phyloP scores from a whole-genome alignment of 2,888 invertebrate species.

The Orgyia antiqua region DNA sequence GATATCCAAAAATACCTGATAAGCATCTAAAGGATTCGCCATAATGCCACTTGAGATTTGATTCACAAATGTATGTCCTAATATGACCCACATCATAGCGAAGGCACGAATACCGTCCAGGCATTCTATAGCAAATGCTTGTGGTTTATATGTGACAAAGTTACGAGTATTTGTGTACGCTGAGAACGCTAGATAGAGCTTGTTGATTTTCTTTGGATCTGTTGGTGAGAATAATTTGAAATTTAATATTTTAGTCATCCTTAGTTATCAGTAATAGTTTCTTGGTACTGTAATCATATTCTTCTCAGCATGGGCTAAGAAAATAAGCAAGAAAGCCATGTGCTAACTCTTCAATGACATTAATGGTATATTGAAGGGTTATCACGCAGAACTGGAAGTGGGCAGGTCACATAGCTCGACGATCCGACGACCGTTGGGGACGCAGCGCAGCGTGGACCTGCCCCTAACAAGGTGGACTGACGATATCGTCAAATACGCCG shows the following conservation, averaged over 20 bases:
- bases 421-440: too few relatives aligned
- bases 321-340: too few relatives aligned
- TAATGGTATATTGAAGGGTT: too few relatives aligned
- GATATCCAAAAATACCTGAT: slow-evolving; percentile 36
- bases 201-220: slow-evolving; percentile 41
- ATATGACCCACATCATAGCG: slow-evolving; percentile 70
- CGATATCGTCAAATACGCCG: too few relatives aligned
- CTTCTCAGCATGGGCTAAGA: neutral
- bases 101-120: slow-evolving; percentile 64
- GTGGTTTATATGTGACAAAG: slow-evolving; percentile 44
- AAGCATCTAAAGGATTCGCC: slow-evolving; percentile 34
- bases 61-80: slow-evolving; percentile 50
- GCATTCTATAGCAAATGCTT: slow-evolving; percentile 54
- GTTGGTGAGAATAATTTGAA: slow-evolving; percentile 5
- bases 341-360: too few relatives aligned
- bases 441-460: too few relatives aligned
- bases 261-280: too few relatives aligned
- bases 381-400: too few relatives aligned
- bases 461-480: too few relatives aligned
- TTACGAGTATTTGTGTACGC: slow-evolving; percentile 58
- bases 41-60: slow-evolving; percentile 21
- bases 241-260: too few relatives aligned
- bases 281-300: neutral
- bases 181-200: slow-evolving; percentile 39
- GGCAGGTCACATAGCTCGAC: too few relatives aligned